Conservation (phyloP, 2,888 invertebrate genomes). For the Galeopsomyia nigrocyanea region DNA sequence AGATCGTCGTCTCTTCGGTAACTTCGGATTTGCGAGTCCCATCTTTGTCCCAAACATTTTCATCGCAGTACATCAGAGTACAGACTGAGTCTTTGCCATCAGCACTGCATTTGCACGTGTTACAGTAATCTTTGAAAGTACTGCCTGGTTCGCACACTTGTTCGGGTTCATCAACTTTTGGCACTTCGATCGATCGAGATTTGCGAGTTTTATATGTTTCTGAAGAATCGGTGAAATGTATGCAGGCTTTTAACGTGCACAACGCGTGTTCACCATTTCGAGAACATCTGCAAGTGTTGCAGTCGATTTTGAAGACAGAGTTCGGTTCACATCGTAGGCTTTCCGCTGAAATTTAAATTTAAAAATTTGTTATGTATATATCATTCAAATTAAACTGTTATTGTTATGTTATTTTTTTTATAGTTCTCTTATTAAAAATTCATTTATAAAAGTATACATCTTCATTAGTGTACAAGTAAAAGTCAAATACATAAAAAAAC, state of each 20-base stretch:
- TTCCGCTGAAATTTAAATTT: not conserved
- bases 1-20: too few species aligned
- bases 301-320: conserved; percentile 63
- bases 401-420: too few species aligned
- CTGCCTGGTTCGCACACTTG: conserved; percentile 18
- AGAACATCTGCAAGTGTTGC: conserved; percentile 73
- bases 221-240: too few species aligned
- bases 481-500: too few species aligned
- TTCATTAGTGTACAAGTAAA: too few species aligned
- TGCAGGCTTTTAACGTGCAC: not conserved
- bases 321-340: not conserved
- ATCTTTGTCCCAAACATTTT: not conserved
- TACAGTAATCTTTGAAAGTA: conserved; percentile 70
- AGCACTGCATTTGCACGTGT: conserved; percentile 71
- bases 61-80: conserved; percentile 61
- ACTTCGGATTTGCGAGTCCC: not conserved
- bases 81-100: conserved; percentile 70
- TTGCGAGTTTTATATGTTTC: too few species aligned
- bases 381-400: too few species aligned
- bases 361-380: too few species aligned
- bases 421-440: too few species aligned
- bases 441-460: too few species aligned
- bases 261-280: conserved; percentile 12
- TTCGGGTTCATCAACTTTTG: not conserved
- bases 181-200: too few species aligned